Evolutionary conservation across 2,113 vertebrate genomes (phyloP).

Genomic region (Paramisgurnus dabryanus): DNA sequence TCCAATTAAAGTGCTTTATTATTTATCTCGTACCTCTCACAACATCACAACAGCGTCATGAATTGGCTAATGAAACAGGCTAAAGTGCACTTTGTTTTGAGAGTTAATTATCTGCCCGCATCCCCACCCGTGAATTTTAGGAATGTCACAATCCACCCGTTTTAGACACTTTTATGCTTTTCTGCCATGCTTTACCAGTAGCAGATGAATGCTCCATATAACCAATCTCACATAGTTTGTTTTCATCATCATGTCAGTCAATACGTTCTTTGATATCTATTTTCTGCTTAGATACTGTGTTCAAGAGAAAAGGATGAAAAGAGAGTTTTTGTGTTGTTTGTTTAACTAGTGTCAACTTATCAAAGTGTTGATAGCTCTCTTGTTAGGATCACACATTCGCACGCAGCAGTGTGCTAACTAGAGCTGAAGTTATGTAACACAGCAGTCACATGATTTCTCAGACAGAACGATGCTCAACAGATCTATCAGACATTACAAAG

Average conservation of each 20-base stretch:
- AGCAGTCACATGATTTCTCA: conserved; percentile 3
- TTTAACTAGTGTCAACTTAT: conserved; percentile 5
- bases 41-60: no score
- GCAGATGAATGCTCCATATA: neutral
- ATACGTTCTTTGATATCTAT: neutral
- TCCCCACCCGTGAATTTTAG: no score
- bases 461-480: conserved; percentile 5
- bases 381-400: neutral
- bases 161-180: no score
- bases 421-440: conserved; percentile 12
- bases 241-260: neutral
- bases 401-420: neutral
- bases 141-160: no score
- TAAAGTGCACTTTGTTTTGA: no score
- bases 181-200: neutral
- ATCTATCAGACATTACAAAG: conserved; percentile 10
- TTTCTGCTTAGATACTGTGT: neutral
- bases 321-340: neutral
- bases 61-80: no score
- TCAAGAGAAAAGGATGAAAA: neutral
- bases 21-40: no score
- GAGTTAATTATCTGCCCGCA: no score
- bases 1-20: no score
- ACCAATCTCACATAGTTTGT: neutral
- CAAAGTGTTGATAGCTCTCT: conserved; percentile 16